phyloP scores from a whole-genome alignment of 1,140 invertebrate species.

The Papilio glaucus region DNA sequence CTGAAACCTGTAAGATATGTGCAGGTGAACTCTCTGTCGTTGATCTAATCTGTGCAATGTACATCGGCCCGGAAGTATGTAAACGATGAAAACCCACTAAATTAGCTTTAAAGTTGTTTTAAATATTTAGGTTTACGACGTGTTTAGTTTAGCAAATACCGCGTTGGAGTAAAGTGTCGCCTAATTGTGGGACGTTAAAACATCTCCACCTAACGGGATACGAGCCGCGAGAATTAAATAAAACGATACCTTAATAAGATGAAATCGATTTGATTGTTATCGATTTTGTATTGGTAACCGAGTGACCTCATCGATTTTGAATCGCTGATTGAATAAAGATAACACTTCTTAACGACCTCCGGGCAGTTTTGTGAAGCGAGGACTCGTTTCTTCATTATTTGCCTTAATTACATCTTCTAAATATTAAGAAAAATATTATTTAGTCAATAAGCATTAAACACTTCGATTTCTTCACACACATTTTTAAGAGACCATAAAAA shows the following conservation, averaged over 20 bases:
- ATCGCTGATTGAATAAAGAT: slow-evolving; percentile 19
- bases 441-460: too few species aligned
- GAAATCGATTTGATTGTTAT: slow-evolving; percentile 26
- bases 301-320: slow-evolving; percentile 24
- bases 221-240: not conserved
- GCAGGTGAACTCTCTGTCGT: not conserved
- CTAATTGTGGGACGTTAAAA: slow-evolving; percentile 15
- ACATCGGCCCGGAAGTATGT: slow-evolving; percentile 23
- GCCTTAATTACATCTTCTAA: slow-evolving; percentile 5
- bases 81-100: slow-evolving; percentile 31
- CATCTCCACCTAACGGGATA: slow-evolving; percentile 12
- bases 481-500: slow-evolving; percentile 3
- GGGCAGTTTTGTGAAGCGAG: not conserved
- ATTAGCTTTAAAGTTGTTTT: slow-evolving; percentile 19
- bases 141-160: slow-evolving; percentile 29
- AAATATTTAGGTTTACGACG: slow-evolving; percentile 32
- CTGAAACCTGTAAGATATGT: not conserved
- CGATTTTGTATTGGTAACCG: not conserved
- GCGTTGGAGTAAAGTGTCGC: slow-evolving; percentile 25
- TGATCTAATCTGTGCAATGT: not conserved
- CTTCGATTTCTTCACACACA: slow-evolving; percentile 7
- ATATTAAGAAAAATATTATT: not conserved
- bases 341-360: not conserved
- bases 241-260: slow-evolving; percentile 23
- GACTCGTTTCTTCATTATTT: slow-evolving; percentile 9